Percentiles rank a stretch among this genome's conserved stretches.
These are phyloP conservation scores for Ataeniobius toweri DNA, from an alignment of 2,797 vertebrate genomes.

Conservation along the genomic window DNA sequence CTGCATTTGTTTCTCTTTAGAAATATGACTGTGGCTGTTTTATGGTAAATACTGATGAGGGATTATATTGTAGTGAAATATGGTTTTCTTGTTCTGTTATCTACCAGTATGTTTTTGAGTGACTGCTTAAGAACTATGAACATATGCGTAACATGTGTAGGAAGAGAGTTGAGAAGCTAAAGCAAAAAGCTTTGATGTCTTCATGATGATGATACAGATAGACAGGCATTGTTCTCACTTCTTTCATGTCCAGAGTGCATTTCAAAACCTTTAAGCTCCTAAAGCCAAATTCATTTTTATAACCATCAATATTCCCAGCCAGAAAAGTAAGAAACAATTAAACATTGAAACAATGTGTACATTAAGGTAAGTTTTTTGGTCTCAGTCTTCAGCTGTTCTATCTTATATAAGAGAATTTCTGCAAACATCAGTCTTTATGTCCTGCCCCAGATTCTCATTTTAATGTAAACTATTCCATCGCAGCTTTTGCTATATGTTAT, in stretches of 20 bases:
- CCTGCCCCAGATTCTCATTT: background rate
- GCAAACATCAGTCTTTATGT: background rate
- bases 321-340: constrained; percentile 25
- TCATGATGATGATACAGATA: constrained; percentile 33
- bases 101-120: background rate
- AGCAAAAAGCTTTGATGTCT: constrained; percentile 56
- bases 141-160: constrained; percentile 62
- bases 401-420: background rate
- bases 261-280: constrained; percentile 23
- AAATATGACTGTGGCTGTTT: constrained; percentile 39
- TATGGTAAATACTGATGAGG: constrained; percentile 31
- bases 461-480: background rate
- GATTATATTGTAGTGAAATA: constrained; percentile 20
- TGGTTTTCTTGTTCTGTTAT: background rate
- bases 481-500: background rate
- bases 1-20: constrained; percentile 37
- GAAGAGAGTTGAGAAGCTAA: constrained; percentile 42
- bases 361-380: constrained; percentile 5
- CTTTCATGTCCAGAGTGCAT: constrained; percentile 9
- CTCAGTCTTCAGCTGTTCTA: background rate
- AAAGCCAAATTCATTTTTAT: constrained; percentile 8
- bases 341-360: constrained; percentile 16
- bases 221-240: constrained; percentile 36
- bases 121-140: constrained; percentile 15
- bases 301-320: constrained; percentile 28